phyloP scores from a whole-genome alignment of 2,888 invertebrate genomes.

The Dolichomitus sp. region DNA sequence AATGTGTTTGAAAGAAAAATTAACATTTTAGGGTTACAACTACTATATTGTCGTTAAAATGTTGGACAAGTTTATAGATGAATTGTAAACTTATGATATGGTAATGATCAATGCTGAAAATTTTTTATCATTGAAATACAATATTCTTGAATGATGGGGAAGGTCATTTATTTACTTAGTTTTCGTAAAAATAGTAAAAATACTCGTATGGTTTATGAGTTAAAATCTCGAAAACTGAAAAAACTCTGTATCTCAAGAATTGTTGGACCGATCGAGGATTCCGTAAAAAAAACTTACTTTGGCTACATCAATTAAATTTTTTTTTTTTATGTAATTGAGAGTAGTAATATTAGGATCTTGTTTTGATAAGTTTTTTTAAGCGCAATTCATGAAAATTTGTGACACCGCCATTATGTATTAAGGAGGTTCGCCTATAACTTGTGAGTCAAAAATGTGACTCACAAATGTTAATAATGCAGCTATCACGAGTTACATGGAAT shows the following conservation, averaged over 20 bases:
- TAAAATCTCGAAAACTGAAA: no score
- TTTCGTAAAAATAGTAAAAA: neutral
- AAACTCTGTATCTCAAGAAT: no score
- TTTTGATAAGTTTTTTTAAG: no score
- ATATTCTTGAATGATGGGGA: neutral
- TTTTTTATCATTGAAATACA: neutral
- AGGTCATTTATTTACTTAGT: conserved; percentile 2
- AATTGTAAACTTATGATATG: neutral
- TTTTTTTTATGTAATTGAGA: no score
- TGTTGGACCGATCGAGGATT: neutral
- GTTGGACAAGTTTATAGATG: neutral
- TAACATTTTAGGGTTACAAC: neutral
- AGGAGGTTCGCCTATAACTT: no score
- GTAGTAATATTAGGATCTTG: no score
- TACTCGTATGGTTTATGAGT: no score
- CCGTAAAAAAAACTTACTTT: no score
- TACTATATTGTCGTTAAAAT: neutral
- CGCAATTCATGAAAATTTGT: neutral
- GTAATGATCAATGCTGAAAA: neutral
- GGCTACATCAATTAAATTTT: no score
- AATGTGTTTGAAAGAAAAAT: neutral
- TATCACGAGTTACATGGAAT: no score
- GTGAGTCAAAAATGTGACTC: no score
- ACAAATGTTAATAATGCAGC: no score
- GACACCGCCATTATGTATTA: neutral